phyloP scores from a whole-genome alignment of 2,113 vertebrate species.

The Cnemophilus loriae region DNA sequence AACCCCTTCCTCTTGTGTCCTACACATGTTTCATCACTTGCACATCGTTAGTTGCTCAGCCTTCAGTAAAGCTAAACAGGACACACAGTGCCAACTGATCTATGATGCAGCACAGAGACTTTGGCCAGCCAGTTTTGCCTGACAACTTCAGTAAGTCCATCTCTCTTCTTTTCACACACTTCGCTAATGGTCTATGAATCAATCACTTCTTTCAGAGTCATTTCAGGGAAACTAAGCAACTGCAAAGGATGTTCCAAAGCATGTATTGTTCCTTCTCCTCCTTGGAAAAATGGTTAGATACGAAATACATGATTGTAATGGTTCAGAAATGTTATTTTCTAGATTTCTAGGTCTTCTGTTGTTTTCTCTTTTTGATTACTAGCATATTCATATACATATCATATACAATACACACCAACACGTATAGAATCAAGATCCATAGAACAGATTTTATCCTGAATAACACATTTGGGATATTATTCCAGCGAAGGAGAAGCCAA shows the following conservation, averaged over 20 bases:
- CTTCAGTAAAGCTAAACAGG: not conserved
- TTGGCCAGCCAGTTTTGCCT: not conserved
- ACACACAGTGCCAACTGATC: not conserved
- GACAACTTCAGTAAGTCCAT: not conserved
- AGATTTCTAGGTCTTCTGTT: not conserved
- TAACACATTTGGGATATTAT: not conserved
- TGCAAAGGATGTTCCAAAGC: not conserved
- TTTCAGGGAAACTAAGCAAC: not conserved
- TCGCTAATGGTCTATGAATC: not conserved
- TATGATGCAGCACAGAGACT: not conserved
- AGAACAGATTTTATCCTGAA: not conserved
- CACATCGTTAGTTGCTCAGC: not conserved
- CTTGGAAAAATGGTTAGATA: not conserved
- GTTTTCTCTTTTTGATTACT: not conserved
- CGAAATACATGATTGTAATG: fast-evolving
- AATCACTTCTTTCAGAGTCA: not conserved
- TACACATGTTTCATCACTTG: not conserved
- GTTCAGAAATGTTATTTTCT: not conserved
- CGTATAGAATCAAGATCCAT: not conserved
- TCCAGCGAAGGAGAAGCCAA: not conserved
- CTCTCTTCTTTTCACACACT: not conserved
- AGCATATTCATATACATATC: not conserved
- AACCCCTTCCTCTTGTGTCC: not conserved
- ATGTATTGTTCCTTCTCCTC: not conserved
- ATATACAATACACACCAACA: not conserved